Evolutionary conservation across 2,888 invertebrate genomes (phyloP), one percentile per base, ranked within the genome.

Genomic region (Hanleya hanleyi): DNA sequence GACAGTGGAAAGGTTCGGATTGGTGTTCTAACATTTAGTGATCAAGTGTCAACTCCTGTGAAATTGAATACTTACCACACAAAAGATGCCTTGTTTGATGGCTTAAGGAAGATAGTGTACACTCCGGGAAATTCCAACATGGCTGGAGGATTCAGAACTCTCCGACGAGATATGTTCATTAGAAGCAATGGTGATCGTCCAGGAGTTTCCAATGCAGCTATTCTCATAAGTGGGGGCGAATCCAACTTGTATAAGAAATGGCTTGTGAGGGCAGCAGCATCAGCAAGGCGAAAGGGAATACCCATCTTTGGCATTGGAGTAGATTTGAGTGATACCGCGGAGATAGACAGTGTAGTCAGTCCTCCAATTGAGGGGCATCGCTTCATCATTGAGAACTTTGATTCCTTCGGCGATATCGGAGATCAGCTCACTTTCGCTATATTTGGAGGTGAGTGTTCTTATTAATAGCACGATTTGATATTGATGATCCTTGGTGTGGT

Each of bases 181-280:
- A 41, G 49, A 3, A 57, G 12, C 3, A 36, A 65, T 36, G 80
- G 80, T 15, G 78, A 79, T 61, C 65, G 80, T 4, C 64, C 65
- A 9, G 74, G 71, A n/a, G 77, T 75, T 4, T 50, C 37, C 18
- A 79, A 80, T 50, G 47, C 77, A 29, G 73, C 69, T 33, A 61
- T 80, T 37, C 61, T 78, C 35, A 62, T 80, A 50, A 65, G 75
- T 15, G 77, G 79, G 41, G 80, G 79, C 15, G 71, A 79, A 47
- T 80, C 80, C 9, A 76, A 77, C 67, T 72, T 80, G 32, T 64
- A 79, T 61, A 26, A 57, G 1, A 37, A 65, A 15, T 6, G 66
- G 57, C 74, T 74, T 0, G 35, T 74, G n/a, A 67, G 72, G 3
- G 50, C 65, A 15, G 79, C 77, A 18, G 36, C 67, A 33, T 18